Evolutionary conservation across 2,113 vertebrate species (phyloP).

Genomic region (Tinamus guttatus): DNA sequence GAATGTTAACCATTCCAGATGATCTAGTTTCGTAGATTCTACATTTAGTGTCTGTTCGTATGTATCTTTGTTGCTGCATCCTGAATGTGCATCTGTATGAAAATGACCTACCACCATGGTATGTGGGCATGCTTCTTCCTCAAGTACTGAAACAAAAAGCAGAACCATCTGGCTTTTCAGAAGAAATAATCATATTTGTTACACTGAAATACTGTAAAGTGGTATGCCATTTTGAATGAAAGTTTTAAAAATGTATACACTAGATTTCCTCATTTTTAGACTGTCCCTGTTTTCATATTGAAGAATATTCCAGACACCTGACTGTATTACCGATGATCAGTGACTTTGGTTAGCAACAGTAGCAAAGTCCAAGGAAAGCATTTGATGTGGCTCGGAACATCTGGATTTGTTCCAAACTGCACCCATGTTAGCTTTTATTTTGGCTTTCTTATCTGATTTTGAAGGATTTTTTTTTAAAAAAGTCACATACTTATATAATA

Average conservation of each 20-base stretch:
- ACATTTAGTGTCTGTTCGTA: background rate
- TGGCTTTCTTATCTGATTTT: background rate
- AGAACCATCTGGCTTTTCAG: background rate
- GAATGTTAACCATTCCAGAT: slow-evolving; percentile 58
- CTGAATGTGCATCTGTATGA: background rate
- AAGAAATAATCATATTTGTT: background rate
- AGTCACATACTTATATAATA: background rate
- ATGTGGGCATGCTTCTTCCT: background rate
- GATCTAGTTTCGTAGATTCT: slow-evolving; percentile 40
- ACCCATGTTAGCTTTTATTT: background rate
- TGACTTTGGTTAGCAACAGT: background rate
- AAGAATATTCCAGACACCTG: background rate
- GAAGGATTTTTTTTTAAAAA: slow-evolving; percentile 41
- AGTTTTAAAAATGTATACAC: background rate
- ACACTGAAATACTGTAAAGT: background rate
- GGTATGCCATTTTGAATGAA: background rate
- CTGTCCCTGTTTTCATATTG: background rate
- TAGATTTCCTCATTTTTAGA: background rate
- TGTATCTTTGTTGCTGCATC: background rate
- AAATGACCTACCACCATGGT: background rate
- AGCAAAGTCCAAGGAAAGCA: background rate
- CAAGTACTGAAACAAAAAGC: background rate
- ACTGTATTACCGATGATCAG: background rate
- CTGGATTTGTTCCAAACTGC: background rate
- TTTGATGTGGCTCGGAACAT: background rate